Conservation (phyloP, 2,113 vertebrate genomes). For the Calcarius ornatus region DNA sequence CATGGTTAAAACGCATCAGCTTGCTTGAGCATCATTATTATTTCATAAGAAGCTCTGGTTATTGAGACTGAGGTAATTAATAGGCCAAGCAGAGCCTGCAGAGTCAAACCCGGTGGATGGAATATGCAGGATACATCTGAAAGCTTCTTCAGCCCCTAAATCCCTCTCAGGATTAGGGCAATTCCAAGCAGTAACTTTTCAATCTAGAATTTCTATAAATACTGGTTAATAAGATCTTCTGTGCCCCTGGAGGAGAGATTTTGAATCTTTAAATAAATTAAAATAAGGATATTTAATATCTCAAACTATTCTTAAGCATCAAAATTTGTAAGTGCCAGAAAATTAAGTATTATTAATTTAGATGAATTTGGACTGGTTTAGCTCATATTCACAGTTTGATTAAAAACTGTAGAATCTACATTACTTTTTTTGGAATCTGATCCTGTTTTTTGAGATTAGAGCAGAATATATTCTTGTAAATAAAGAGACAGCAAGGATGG, state of each 20-base stretch:
- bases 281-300: not conserved
- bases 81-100: not conserved
- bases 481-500: not conserved
- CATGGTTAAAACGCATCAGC: not conserved
- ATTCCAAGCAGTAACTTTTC: not conserved
- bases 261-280: conserved; percentile 3
- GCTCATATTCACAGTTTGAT: not conserved
- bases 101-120: not conserved
- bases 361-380: not conserved
- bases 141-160: not conserved
- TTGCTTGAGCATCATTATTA: not conserved
- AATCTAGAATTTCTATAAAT: not conserved
- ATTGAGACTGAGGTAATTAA: conserved; percentile 2
- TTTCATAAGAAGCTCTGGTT: not conserved
- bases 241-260: not conserved
- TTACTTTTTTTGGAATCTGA: not conserved
- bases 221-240: not conserved
- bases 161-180: not conserved
- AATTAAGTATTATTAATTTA: not conserved
- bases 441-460: not conserved
- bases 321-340: not conserved
- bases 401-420: not conserved
- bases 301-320: not conserved
- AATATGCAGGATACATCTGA: not conserved
- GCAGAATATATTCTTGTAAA: not conserved